Evolutionary conservation across 2,113 vertebrate species (phyloP).

Genomic region (Gopherus flavomarginatus): DNA sequence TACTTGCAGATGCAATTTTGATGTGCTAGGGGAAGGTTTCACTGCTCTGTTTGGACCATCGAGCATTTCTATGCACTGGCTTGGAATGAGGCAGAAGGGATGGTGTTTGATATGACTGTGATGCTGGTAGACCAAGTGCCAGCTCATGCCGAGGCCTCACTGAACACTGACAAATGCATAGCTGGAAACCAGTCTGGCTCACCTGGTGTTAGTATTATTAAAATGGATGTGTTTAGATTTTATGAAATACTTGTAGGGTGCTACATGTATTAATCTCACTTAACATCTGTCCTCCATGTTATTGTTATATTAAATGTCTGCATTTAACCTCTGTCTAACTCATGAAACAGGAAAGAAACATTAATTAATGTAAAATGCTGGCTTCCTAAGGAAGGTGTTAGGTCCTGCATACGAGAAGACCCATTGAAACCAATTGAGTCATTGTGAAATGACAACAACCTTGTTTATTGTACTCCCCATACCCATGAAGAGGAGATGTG

Average conservation of each 20-base stretch:
- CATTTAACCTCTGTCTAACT: background rate
- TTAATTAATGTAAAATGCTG: background rate
- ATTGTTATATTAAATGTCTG: background rate
- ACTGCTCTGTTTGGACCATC: background rate
- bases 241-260: background rate
- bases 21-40: background rate
- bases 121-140: background rate
- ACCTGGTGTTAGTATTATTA: background rate
- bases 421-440: background rate
- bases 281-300: background rate
- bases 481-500: background rate
- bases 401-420: background rate
- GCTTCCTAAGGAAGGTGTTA: background rate
- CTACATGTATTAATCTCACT: background rate
- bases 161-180: background rate
- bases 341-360: too few species aligned
- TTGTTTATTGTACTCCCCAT: background rate
- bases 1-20: background rate
- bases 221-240: background rate
- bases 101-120: background rate
- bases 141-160: background rate
- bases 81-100: background rate
- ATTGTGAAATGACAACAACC: background rate
- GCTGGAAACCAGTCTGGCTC: background rate
- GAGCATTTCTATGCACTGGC: accelerated